Percentiles rank a stretch among this genome's conserved stretches.
phyloP scores from a whole-genome alignment of 2,113 vertebrate species.

The Sturnira hondurensis region DNA sequence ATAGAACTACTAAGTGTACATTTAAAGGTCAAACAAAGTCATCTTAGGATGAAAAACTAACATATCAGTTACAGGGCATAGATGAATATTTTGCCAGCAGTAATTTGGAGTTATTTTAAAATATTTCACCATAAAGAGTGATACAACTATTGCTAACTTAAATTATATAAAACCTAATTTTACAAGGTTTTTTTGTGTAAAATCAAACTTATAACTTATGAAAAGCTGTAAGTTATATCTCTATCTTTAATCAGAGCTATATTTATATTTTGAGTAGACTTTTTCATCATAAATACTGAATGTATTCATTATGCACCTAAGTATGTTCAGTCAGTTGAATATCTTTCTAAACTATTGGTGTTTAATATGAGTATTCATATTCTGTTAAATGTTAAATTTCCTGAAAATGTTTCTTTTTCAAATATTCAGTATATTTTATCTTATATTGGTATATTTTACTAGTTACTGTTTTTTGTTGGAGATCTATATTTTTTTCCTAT shows the following conservation, averaged over 20 bases:
- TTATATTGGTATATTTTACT: slow-evolving; percentile 17
- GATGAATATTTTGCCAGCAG: slow-evolving; percentile 30
- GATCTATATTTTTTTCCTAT: slow-evolving; percentile 18
- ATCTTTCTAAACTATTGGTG: slow-evolving; percentile 23
- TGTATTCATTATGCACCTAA: not conserved
- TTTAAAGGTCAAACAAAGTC: slow-evolving; percentile 62
- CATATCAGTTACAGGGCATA: slow-evolving; percentile 24
- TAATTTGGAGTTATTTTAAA: slow-evolving; percentile 60
- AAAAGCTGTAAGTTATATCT: slow-evolving; percentile 25
- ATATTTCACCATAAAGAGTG: slow-evolving; percentile 5
- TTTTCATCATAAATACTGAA: not conserved
- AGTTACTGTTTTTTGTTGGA: not conserved
- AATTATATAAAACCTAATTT: slow-evolving; percentile 26
- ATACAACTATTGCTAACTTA: not conserved
- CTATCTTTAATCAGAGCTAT: not conserved
- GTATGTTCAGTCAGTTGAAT: not conserved
- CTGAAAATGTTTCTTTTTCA: not conserved
- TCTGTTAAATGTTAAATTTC: slow-evolving; percentile 39
- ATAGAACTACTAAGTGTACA: slow-evolving; percentile 31
- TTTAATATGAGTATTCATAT: not conserved
- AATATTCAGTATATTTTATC: not conserved
- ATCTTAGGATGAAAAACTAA: slow-evolving; percentile 30
- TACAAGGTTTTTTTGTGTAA: slow-evolving; percentile 6
- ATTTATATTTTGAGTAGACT: slow-evolving; percentile 23
- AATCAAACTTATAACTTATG: not conserved